Evolutionary conservation across 2,888 invertebrate species (phyloP).

Genomic region (Sericinus montela): DNA sequence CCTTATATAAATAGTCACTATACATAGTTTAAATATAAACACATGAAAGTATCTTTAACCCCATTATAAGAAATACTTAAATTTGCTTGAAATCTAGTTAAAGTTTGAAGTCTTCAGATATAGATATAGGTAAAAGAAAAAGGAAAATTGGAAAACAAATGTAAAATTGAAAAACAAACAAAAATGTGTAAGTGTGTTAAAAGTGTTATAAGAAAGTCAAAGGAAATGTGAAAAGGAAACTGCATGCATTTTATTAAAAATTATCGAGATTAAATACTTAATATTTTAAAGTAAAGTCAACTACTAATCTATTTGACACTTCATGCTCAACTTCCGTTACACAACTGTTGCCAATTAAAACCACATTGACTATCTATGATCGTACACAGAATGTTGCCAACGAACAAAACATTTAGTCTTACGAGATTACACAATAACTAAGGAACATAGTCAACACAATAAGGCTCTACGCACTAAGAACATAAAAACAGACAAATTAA

Average conservation of each 20-base stretch:
- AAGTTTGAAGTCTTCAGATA: constrained; percentile 25
- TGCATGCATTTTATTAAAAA: constrained; percentile 18
- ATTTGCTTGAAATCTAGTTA: constrained; percentile 66
- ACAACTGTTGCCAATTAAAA: not conserved
- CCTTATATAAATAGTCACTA: constrained; percentile 41
- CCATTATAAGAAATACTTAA: constrained; percentile 62
- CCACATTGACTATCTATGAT: not conserved
- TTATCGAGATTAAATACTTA: constrained; percentile 1
- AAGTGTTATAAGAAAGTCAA: constrained; percentile 1
- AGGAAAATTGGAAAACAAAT: constrained; percentile 24
- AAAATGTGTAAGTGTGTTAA: constrained; percentile 18
- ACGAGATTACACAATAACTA: constrained; percentile 16
- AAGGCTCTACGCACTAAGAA: constrained; percentile 5
- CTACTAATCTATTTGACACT: constrained; percentile 7
- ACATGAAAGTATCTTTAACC: constrained; percentile 40
- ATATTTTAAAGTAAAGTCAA: not conserved
- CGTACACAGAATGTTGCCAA: constrained; percentile 6
- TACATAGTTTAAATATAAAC: constrained; percentile 42
- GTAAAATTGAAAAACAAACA: constrained; percentile 24
- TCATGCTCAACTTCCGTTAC: constrained; percentile 6
- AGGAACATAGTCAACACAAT: constrained; percentile 17
- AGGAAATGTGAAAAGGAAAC: not conserved
- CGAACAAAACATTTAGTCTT: not conserved
- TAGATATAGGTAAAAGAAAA: constrained; percentile 23
- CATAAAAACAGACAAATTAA: constrained; percentile 25